Conservation (phyloP, 2,888 invertebrate genomes). For the Agrotis clavis region DNA sequence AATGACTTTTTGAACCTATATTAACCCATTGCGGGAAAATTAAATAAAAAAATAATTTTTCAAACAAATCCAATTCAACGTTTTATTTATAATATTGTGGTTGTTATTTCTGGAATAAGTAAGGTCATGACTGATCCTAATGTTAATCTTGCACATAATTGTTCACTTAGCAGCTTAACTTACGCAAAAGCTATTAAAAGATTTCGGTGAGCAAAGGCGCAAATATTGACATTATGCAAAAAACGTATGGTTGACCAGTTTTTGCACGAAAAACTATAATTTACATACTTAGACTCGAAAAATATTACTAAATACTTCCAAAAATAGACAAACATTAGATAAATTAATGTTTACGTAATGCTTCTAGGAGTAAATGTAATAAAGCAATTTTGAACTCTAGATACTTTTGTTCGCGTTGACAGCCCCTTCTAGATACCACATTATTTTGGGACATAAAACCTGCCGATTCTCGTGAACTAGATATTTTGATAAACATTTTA, state of each 20-base stretch:
- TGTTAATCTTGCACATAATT: neutral
- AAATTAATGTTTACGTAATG: neutral
- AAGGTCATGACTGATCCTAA: neutral
- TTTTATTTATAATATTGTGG: no score
- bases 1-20: no score
- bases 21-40: no score
- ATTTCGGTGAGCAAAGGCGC: neutral
- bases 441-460: no score
- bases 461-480: no score
- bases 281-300: neutral
- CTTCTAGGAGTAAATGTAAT: no score
- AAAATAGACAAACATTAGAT: constrained; percentile 13
- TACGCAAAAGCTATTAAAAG: neutral
- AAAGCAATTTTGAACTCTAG: no score
- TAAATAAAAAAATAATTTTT: no score
- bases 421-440: no score
- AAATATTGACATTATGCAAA: neutral
- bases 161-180: neutral
- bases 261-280: neutral
- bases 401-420: neutral
- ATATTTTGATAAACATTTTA: no score
- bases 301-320: neutral
- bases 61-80: no score
- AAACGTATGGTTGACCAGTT: neutral
- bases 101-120: neutral